phyloP scores from a whole-genome alignment of 2,797 vertebrate species.

The Phoeniculus purpureus region DNA sequence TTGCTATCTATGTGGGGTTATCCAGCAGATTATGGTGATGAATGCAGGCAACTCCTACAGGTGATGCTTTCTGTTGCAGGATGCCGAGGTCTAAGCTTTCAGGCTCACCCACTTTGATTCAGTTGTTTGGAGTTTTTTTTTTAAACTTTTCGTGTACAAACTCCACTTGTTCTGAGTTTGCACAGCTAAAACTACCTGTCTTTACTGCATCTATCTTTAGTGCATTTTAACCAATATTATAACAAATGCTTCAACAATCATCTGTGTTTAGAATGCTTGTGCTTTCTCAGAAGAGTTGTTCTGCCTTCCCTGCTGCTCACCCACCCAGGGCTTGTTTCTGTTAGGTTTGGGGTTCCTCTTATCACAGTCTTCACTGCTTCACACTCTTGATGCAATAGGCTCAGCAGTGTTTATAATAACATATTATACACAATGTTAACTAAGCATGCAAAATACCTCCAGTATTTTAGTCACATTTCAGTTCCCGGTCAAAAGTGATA shows the following conservation, averaged over 20 bases:
- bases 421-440: not conserved
- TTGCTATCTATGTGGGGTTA: not conserved
- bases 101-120: not conserved
- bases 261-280: not conserved
- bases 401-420: not conserved
- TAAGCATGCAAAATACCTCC: not conserved
- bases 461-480: not conserved
- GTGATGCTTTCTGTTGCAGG: not conserved
- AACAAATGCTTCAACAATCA: not conserved
- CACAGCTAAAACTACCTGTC: not conserved
- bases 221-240: not conserved
- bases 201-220: not conserved
- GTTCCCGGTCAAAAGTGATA: not conserved
- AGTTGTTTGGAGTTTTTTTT: not conserved
- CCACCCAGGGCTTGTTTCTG: not conserved
- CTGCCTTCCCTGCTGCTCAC: not conserved
- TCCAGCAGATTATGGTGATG: not conserved
- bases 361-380: not conserved
- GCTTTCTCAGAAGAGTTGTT: not conserved
- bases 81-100: not conserved
- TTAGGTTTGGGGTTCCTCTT: not conserved
- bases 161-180: not conserved
- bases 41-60: not conserved
- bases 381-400: not conserved
- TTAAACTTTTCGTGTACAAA: not conserved